Evolutionary conservation across 2,113 vertebrate species (phyloP).

Genomic region (Atrichornis clamosus): DNA sequence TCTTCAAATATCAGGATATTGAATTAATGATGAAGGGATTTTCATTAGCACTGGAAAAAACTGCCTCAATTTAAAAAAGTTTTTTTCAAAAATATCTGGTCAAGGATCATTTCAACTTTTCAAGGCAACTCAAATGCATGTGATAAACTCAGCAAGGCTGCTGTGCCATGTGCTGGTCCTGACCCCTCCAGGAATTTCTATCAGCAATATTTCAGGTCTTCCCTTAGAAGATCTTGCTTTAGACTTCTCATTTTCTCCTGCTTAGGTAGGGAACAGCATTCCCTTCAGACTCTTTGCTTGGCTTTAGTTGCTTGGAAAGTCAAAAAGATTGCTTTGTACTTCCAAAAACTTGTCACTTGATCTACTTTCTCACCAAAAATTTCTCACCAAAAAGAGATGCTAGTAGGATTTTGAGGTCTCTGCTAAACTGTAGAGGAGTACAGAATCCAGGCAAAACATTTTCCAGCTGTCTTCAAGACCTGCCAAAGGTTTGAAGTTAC

Average conservation of each 20-base stretch:
- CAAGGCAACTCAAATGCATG: neutral
- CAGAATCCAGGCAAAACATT: neutral
- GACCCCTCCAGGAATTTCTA: neutral
- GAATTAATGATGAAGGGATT: constrained; percentile 45
- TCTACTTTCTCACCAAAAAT: neutral
- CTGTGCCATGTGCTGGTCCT: neutral
- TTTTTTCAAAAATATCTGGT: neutral
- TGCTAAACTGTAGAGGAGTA: neutral
- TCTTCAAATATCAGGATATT: constrained; percentile 50
- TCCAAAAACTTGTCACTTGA: neutral
- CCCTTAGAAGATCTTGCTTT: neutral
- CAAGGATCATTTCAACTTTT: neutral
- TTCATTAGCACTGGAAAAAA: constrained; percentile 30
- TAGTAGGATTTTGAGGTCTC: neutral
- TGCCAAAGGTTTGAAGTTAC: neutral
- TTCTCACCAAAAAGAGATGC: neutral
- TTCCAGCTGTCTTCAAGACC: neutral
- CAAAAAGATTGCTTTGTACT: neutral
- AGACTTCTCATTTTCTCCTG: neutral
- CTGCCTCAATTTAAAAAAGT: constrained; percentile 3
- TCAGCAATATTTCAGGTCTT: neutral
- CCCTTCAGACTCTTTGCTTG: neutral
- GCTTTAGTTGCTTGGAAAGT: neutral
- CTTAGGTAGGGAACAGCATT: neutral
- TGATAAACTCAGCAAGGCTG: neutral